Base-by-base conservation (phyloP, 2,888 invertebrate species). In the Chrysolina oricalcia region DNA sequence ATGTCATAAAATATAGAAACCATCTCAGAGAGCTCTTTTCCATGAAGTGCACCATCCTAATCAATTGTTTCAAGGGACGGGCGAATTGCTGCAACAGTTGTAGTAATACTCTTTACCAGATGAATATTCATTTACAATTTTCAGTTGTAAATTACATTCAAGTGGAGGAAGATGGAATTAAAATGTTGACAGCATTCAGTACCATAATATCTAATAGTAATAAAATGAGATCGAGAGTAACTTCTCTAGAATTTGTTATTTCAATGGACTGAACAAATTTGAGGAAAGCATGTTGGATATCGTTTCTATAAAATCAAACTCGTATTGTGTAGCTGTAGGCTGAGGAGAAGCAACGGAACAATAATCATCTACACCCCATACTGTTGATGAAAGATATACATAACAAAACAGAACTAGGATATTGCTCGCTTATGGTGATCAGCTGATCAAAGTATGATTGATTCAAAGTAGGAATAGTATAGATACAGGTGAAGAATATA, bases 361-460 rank as follows among this genome's bases (percentile, higher is more conserved):
- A 46, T 64, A 63, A 70, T 50, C 50, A 46, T 70, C 41, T 10
- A 27, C 53, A 10, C 56, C 65, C 56, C 65, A 72, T 5, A 56
- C 41, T 69, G 23, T 43, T 56, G 56, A 69, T 17, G 59, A 41
- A 70, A 17, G 21, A 10, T 19, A n/a, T n/a, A n/a, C n/a, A n/a
- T 43, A 65, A 65, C 21, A 56, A n/a, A 2, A 10, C n/a, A 10
- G 48, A 6, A 17, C 17, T 50, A 50, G 64, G 5, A 64, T 64
- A 64, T 64, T 40, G 41, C 64, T 64, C 64, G 64, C 64, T 50
- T 15, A 50, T 17, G n/a, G 48, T 43, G 43, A 67, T 67, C 2
- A 46, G 67, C 43, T 67, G 67, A 19, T 67, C 67, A 48, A 67
- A 67, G 23, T 67, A 23, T 67, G 67, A 48, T 48, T 67, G 67